Evolutionary conservation across 2,113 vertebrate species (phyloP), one percentile per base, ranked within the genome.

Genomic region (Choloepus hoffmanni): DNA sequence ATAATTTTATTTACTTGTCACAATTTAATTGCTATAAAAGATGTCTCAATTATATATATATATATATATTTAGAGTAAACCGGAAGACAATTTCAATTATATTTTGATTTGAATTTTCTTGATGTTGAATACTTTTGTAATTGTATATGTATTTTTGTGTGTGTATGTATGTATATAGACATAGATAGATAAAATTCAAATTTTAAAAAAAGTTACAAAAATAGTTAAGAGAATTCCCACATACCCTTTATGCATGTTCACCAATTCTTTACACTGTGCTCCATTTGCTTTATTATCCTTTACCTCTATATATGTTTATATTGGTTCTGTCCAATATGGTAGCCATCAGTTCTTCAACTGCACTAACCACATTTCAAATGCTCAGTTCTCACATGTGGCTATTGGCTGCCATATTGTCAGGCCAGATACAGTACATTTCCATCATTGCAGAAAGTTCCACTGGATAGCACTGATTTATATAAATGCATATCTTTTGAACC

Each of bases 21-120:
- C 55, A 88, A 77, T 84, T 90, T 79, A 93, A 84, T 81, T 87
- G 24, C 62, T 79, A 68, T 68, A 86, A 92, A 87, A 79, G 13
- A 30, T 40, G 73, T 24, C 2, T 73, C 36, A 72, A 12, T 92
- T 67, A 91, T 91, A 74, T 30, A 45, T 45, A 45, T 45, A 45
- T 45, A 45, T 45, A 45, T 45, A 45, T 45, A 36, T 36, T 36
- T 36, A 36, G 36, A 36, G 43, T 45, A 45, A 45, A 45, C 43
- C 4, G 43, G 43, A 5, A 45, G 43, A 45, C 43, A 45, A 45
- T 45, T 45, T 45, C 43, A 45, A 45, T 45, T 45, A 45, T 45
- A 45, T 45, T 95, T 96, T 48, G 65, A 81, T 87, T 79, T 72
- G 70, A 77, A 77, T 50, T 91, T 81, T 33, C 7, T 73, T 91